Conservation (phyloP, 2,888 invertebrate species). For the Scaptomyza caliginosa region DNA sequence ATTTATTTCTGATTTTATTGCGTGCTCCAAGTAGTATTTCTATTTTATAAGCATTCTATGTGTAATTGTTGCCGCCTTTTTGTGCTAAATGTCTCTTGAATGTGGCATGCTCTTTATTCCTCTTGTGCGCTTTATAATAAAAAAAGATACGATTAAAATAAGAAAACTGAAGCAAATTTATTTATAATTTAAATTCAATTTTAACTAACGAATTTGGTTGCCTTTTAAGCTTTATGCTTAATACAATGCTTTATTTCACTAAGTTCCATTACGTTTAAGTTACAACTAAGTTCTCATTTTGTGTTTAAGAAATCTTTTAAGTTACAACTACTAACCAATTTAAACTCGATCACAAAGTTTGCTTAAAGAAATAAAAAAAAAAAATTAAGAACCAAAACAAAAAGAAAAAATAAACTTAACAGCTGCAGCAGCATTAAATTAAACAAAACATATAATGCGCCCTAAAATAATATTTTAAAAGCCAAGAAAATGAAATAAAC, state of each 20-base stretch:
- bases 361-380: constrained; percentile 51
- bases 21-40: constrained; percentile 15
- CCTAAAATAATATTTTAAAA: constrained; percentile 31
- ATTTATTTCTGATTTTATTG: constrained; percentile 17
- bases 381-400: constrained; percentile 26
- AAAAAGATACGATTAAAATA: constrained; percentile 5
- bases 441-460: constrained; percentile 48
- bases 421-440: constrained; percentile 50
- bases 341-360: constrained; percentile 69
- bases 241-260: constrained; percentile 57
- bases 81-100: constrained; percentile 53
- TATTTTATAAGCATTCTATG: constrained; percentile 5
- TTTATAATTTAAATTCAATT: constrained; percentile 49
- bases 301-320: constrained; percentile 49
- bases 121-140: constrained; percentile 61
- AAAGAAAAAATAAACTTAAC: constrained; percentile 38
- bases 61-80: constrained; percentile 44
- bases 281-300: constrained; percentile 46
- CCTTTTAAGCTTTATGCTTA: constrained; percentile 70
- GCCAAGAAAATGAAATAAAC: constrained; percentile 7
- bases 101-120: constrained; percentile 56
- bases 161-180: constrained; percentile 19
- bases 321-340: constrained; percentile 71
- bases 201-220: constrained; percentile 70
- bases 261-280: constrained; percentile 60